phyloP scores from a whole-genome alignment of 2,888 invertebrate genomes.

The Drosophila nigricruria region DNA sequence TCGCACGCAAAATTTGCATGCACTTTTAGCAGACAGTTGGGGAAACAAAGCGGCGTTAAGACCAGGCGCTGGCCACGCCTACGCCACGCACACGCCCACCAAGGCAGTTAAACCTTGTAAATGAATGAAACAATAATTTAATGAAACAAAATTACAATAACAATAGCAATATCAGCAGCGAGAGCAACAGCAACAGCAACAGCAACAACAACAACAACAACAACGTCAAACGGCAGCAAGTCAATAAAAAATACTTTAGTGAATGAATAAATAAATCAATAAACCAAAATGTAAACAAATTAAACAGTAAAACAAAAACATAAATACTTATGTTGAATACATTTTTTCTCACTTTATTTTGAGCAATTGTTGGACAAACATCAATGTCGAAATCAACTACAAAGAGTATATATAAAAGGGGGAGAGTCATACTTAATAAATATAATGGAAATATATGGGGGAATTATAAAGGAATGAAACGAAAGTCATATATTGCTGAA shows the following conservation, averaged over 20 bases:
- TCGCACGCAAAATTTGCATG: slow-evolving; percentile 64
- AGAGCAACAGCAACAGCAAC: not conserved
- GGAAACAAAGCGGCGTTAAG: slow-evolving; percentile 21
- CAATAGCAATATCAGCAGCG: slow-evolving; percentile 4
- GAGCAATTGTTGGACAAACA: slow-evolving; percentile 28
- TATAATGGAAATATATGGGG: not conserved
- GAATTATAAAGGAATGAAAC: not conserved
- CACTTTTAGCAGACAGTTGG: slow-evolving; percentile 52
- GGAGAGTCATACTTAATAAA: not conserved
- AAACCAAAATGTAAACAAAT: slow-evolving; percentile 68
- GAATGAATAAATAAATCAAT: slow-evolving; percentile 77
- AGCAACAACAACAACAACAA: slow-evolving; percentile 23
- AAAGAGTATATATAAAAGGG: not conserved
- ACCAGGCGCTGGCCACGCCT: slow-evolving; percentile 50
- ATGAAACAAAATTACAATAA: slow-evolving; percentile 27
- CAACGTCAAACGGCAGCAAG: slow-evolving; percentile 48
- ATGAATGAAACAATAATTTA: slow-evolving; percentile 55
- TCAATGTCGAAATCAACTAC: slow-evolving; percentile 38
- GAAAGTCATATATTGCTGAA: not conserved
- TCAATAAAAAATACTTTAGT: slow-evolving; percentile 71
- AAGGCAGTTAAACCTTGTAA: slow-evolving; percentile 48
- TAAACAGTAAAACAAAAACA: slow-evolving; percentile 61
- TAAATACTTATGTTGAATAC: slow-evolving; percentile 28
- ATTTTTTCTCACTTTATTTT: slow-evolving; percentile 9
- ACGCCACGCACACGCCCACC: slow-evolving; percentile 21